These are phyloP conservation scores for Spondyliosoma cantharus DNA, from an alignment of 2,797 vertebrate genomes.

Conservation along the genomic window DNA sequence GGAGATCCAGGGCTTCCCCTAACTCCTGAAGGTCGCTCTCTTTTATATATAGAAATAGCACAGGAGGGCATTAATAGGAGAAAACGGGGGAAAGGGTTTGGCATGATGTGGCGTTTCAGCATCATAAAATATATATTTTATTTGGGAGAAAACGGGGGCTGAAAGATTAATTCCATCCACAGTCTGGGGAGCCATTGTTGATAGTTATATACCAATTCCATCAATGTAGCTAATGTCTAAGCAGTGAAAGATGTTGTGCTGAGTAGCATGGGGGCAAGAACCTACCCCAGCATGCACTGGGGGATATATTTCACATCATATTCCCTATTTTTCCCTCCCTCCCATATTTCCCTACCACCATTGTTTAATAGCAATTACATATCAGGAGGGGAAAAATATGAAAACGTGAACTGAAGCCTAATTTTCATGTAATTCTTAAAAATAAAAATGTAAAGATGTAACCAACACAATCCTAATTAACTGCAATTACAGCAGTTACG, in stretches of 20 bases:
- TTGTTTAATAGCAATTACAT: neutral
- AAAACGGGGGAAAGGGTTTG: neutral
- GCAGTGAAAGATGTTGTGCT: neutral
- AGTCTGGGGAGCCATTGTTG: neutral
- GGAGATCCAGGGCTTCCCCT: constrained; percentile 89
- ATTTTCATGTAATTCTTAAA: neutral
- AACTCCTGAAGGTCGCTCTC: constrained; percentile 91
- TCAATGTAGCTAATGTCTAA: neutral
- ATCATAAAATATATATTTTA: neutral
- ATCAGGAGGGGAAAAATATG: neutral
- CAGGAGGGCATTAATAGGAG: neutral
- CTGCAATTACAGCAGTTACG: neutral
- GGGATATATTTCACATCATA: too few species aligned
- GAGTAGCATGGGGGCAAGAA: neutral
- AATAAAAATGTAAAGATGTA: neutral
- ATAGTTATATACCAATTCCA: neutral
- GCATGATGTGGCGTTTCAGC: neutral
- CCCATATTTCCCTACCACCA: neutral
- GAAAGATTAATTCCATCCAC: constrained; percentile 3
- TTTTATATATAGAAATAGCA: constrained; percentile 61
- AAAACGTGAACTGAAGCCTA: too few species aligned
- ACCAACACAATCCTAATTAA: neutral
- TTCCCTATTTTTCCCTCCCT: neutral
- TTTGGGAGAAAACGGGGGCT: neutral
- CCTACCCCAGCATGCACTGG: neutral